These are phyloP conservation scores for Nematolebias whitei DNA, from an alignment of 2,113 vertebrate genomes.

Conservation along the genomic window DNA sequence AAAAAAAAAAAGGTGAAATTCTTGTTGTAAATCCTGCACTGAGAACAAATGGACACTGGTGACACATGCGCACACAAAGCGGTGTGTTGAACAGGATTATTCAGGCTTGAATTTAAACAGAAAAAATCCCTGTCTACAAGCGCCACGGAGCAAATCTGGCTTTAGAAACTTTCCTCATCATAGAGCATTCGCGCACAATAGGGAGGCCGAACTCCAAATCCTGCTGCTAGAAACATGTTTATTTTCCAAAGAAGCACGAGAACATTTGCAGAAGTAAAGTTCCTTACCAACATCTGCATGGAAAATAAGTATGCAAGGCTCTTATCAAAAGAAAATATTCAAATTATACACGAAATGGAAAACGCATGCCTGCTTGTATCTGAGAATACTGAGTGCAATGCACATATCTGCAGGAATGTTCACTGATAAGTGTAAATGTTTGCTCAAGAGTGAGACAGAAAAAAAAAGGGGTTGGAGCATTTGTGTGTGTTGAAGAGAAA, in stretches of 20 bases:
- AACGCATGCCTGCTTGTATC: conserved; percentile 14
- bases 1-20: conserved; percentile 4
- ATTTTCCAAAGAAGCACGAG: conserved; percentile 18
- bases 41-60: conserved; percentile 20
- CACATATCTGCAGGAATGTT: conserved; percentile 53
- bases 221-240: conserved; percentile 26
- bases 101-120: conserved; percentile 63
- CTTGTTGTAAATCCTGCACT: conserved; percentile 33
- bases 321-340: neutral
- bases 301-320: neutral
- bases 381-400: conserved; percentile 52
- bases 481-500: conserved; percentile 39
- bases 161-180: conserved; percentile 59
- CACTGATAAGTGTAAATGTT: conserved; percentile 65
- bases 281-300: conserved; percentile 1
- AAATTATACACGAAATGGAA: neutral
- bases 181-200: conserved; percentile 45
- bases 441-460: conserved; percentile 38
- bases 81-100: conserved; percentile 64
- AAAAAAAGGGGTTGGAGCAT: conserved; percentile 1
- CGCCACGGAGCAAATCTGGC: conserved; percentile 57
- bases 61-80: conserved; percentile 16
- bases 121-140: conserved; percentile 57
- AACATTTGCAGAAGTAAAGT: conserved; percentile 12
- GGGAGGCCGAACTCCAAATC: conserved; percentile 25